These are phyloP conservation scores for Brienomyrus brachyistius DNA, from an alignment of 2,113 vertebrate species.

Conservation along the genomic window DNA sequence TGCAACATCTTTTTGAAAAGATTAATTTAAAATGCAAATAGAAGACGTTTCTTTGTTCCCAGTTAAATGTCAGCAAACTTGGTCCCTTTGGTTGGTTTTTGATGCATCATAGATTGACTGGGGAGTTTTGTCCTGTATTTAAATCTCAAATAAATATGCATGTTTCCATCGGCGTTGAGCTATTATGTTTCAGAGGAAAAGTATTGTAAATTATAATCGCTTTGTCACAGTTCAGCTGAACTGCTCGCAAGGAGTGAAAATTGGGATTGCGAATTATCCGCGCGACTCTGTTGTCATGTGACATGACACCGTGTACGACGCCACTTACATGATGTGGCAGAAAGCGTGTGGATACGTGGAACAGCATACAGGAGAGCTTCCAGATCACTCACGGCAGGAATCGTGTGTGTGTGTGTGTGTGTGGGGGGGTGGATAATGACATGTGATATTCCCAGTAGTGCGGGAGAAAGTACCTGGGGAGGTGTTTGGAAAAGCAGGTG, in stretches of 20 bases:
- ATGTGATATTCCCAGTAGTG: conserved; percentile 11
- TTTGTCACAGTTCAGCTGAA: neutral
- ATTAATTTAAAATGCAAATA: conserved; percentile 7
- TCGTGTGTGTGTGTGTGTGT: neutral
- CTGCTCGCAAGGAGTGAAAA: neutral
- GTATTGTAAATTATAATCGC: neutral
- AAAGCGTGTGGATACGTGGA: neutral
- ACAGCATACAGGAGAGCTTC: neutral
- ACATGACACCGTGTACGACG: neutral
- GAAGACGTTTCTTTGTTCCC: neutral
- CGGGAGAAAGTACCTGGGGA: neutral
- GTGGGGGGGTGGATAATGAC: neutral
- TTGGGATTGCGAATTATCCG: neutral
- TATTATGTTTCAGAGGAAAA: neutral
- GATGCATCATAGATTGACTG: neutral
- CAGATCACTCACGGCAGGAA: conserved; percentile 1
- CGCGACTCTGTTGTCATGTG: neutral
- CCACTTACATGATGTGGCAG: neutral
- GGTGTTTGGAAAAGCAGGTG: conserved; percentile 9
- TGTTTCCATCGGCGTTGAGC: neutral
- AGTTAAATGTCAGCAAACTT: neutral
- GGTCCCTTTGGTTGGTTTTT: neutral
- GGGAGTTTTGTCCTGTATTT: neutral
- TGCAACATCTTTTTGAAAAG: neutral
- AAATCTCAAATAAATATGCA: neutral